Evolutionary conservation across 2,888 invertebrate genomes (phyloP), one percentile per base, ranked within the genome.

Genomic region (Pheosia tremula): DNA sequence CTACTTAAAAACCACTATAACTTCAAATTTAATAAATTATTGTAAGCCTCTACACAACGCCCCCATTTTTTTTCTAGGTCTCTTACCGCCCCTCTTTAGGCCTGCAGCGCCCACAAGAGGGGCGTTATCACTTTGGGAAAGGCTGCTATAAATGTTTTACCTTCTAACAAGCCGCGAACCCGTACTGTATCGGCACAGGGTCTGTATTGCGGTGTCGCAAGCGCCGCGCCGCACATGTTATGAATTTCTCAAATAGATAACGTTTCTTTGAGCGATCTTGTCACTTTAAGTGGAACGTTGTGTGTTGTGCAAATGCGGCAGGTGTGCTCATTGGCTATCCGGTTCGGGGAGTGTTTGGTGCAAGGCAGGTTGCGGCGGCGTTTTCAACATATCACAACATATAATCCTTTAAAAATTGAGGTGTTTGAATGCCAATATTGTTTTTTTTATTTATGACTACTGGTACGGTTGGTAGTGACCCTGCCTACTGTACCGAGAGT

Each of bases 291-390:
- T 77, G 68, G 75, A 75, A 67, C 76, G 61, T 47, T 67, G 58
- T 60, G 71, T 60, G 69, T 75, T 72, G 75, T 74, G 78, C 76
- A 77, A 77, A 75, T 64, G 62, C 66, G 52, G 60, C 78, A 77
- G 78, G 77, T 77, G 77, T 70, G 74, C 55, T 68, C 54, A 53
- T 39, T 41, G 47, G 59, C 39, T 47, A 71, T 66, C 70, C 66
- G 76, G 75, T 71, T 72, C 61, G 52, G 13, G 56, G 24, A 8
- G 47, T n/a, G 47, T 47, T 47, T 47, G 47, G 47, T 47, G 5
- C 47, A 47, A 47, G n/a, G n/a, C n/a, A 47, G 5, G 5, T 5
- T 11, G n/a, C 9, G 47, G 6, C 45, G n/a, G 47, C 11, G 47
- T 47, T 47, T n/a, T 47, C 11, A 9, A 47, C n/a, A 47, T 8